A percentile compares a stretch with the other conserved stretches of the same genome.
Evolutionary conservation across 2,888 invertebrate species (phyloP).

Genomic region (Mactromeris polynyma): DNA sequence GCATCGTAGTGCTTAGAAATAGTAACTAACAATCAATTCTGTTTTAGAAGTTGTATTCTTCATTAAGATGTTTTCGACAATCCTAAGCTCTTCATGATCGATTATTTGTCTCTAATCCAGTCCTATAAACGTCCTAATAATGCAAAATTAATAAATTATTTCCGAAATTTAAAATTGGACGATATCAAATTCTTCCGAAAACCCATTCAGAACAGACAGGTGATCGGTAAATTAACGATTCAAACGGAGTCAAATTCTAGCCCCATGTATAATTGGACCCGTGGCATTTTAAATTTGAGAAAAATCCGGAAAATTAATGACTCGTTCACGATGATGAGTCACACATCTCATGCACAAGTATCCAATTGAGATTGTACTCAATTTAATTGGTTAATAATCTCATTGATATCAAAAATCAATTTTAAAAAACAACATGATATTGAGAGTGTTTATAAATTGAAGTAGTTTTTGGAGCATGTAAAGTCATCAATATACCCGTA

Average conservation of each 20-base stretch:
- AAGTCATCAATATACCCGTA: too few relatives aligned
- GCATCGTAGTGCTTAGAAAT: constrained; percentile 13
- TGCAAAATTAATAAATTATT: constrained; percentile 1
- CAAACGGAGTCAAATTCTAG: constrained; percentile 33
- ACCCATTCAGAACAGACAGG: constrained; percentile 39
- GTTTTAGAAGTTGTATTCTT: neutral
- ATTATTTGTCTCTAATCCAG: neutral
- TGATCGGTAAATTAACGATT: constrained; percentile 37
- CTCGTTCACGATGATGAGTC: constrained; percentile 5
- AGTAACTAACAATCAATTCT: constrained; percentile 17
- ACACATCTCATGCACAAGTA: neutral
- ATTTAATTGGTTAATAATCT: neutral
- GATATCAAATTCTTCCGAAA: constrained; percentile 48
- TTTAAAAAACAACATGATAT: too few relatives aligned
- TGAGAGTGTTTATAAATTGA: too few relatives aligned
- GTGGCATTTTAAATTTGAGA: constrained; percentile 44
- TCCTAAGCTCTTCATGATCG: neutral
- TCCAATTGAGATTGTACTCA: neutral
- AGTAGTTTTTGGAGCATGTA: too few relatives aligned
- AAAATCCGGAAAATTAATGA: constrained; percentile 17
- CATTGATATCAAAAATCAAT: neutral
- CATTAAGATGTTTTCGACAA: neutral
- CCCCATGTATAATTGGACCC: constrained; percentile 38
- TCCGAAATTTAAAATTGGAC: constrained; percentile 45
- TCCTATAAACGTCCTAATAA: neutral